These are phyloP conservation scores for Tetragonula carbonaria DNA, from an alignment of 2,888 invertebrate genomes.

Conservation along the genomic window DNA sequence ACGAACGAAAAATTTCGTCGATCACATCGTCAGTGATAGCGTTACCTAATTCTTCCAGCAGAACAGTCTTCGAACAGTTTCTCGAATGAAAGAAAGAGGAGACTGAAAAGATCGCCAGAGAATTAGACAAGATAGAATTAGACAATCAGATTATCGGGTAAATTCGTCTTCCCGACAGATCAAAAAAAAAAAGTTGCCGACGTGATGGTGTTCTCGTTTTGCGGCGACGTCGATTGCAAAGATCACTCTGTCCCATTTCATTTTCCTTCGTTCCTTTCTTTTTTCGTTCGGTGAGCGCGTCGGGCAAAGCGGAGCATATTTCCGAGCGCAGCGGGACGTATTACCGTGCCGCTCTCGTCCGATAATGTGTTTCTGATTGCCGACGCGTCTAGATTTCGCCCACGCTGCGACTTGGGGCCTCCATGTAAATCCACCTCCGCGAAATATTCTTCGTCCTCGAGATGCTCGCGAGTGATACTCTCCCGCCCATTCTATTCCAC, in stretches of 20 bases:
- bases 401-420: constrained; percentile 34
- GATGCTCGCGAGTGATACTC: neutral
- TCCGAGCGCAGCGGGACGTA: constrained; percentile 79
- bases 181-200: neutral
- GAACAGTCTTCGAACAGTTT: no score
- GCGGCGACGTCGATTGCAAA: constrained; percentile 33
- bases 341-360: constrained; percentile 76
- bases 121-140: no score
- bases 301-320: constrained; percentile 71
- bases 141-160: neutral
- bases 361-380: constrained; percentile 83
- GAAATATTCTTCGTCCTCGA: constrained; percentile 53
- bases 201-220: neutral
- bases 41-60: no score
- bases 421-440: constrained; percentile 63
- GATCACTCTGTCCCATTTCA: constrained; percentile 52
- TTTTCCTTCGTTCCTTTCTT: constrained; percentile 32
- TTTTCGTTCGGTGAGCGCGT: constrained; percentile 30
- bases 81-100: no score
- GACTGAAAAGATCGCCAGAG: no score
- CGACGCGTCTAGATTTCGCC: constrained; percentile 73
- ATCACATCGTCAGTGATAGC: no score
- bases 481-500: neutral
- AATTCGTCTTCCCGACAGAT: neutral
- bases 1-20: no score